Conservation (phyloP, 2,888 invertebrate species). For the Ectemnius cavifrons region DNA sequence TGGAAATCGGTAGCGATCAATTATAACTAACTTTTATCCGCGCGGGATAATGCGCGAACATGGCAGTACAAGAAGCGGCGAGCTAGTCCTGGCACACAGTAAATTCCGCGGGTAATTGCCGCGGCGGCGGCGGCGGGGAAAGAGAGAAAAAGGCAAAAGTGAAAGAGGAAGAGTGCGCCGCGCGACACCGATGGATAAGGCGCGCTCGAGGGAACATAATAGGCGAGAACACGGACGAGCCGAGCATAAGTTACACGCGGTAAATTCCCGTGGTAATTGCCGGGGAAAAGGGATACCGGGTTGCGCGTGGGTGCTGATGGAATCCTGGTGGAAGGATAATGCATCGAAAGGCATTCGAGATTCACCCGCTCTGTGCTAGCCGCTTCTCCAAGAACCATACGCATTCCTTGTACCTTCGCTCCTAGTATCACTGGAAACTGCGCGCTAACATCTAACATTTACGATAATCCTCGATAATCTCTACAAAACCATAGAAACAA, state of each 20-base stretch:
- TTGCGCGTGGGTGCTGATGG: constrained; percentile 59
- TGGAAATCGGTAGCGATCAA: too few species aligned
- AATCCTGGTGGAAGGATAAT: constrained; percentile 54
- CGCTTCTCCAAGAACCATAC: neutral
- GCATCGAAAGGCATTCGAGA: neutral
- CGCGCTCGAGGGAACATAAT: constrained; percentile 37
- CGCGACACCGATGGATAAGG: constrained; percentile 50
- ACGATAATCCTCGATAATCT: too few species aligned
- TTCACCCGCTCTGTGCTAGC: neutral
- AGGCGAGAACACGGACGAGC: constrained; percentile 1
- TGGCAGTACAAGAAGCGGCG: neutral
- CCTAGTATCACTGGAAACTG: too few species aligned
- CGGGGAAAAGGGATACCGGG: constrained; percentile 13
- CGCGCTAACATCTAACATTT: too few species aligned
- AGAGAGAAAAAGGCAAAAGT: constrained; percentile 11
- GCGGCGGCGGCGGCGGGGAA: constrained; percentile 26
- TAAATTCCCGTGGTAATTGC: constrained; percentile 60
- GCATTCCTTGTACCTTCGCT: too few species aligned
- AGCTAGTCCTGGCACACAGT: constrained; percentile 38
- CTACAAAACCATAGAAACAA: too few species aligned
- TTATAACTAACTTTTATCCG: too few species aligned
- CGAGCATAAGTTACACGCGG: constrained; percentile 23
- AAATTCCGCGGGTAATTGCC: constrained; percentile 61
- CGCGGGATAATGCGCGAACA: constrained; percentile 43
- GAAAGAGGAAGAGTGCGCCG: constrained; percentile 23